Conservation (phyloP, 1,140 invertebrate genomes). For the Drosophila pandora region DNA sequence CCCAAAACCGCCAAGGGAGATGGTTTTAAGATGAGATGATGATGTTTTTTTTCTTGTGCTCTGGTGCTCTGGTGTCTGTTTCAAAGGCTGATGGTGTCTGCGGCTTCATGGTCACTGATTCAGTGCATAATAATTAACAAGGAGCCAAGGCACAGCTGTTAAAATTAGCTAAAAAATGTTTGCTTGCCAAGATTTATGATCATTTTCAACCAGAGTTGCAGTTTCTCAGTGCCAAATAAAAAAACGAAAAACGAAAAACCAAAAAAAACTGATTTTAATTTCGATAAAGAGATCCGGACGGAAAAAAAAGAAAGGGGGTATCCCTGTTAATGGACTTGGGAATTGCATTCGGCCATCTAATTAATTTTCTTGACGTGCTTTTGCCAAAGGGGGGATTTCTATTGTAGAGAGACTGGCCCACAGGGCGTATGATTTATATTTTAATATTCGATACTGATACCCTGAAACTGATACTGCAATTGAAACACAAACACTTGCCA, state of each 20-base stretch:
- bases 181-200: conserved; percentile 56
- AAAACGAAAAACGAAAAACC: neutral
- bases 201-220: conserved; percentile 42
- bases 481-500: conserved; percentile 40
- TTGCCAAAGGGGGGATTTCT: neutral
- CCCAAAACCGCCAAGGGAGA: neutral
- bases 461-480: conserved; percentile 15
- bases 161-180: conserved; percentile 18
- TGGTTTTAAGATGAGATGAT: conserved; percentile 16
- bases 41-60: too few relatives aligned
- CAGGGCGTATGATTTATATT: conserved; percentile 50
- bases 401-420: neutral
- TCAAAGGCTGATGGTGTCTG: conserved; percentile 1
- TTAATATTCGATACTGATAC: conserved; percentile 39
- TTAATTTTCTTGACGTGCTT: conserved; percentile 27
- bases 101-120: conserved; percentile 75
- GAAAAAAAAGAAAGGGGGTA: neutral
- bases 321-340: conserved; percentile 33
- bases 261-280: conserved; percentile 24
- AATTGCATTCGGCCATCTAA: conserved; percentile 8
- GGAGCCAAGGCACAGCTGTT: conserved; percentile 23
- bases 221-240: conserved; percentile 1
- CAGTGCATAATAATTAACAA: conserved; percentile 75
- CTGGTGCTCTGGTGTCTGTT: conserved; percentile 1
- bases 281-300: conserved; percentile 7